A percentile compares a stretch with the other conserved stretches of the same genome.
Conservation (phyloP, 2,797 vertebrate genomes). For the Huso huso region DNA sequence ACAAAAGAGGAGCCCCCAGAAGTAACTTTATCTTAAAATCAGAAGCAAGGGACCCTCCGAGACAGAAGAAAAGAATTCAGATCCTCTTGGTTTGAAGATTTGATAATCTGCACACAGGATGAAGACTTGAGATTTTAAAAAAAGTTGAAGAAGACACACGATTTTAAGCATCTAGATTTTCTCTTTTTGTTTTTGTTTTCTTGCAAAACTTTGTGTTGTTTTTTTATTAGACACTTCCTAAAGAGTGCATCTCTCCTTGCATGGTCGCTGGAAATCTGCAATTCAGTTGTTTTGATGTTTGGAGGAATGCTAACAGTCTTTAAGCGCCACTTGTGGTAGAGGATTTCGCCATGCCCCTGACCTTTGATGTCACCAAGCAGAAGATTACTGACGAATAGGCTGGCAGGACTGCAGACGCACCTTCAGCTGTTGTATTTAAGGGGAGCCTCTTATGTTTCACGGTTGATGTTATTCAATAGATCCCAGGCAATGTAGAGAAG, state of each 20-base stretch:
- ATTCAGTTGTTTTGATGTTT: not conserved
- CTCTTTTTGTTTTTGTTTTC: constrained; percentile 1
- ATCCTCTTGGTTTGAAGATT: constrained; percentile 14
- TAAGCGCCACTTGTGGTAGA: not conserved
- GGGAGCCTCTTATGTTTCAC: too few species aligned
- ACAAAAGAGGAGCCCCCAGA: not conserved
- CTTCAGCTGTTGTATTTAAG: too few species aligned
- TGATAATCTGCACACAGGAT: constrained; percentile 7
- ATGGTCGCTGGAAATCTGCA: constrained; percentile 6
- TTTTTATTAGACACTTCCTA: constrained; percentile 7
- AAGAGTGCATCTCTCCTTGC: constrained; percentile 13
- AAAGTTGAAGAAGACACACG: not conserved
- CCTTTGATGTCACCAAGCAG: too few species aligned
- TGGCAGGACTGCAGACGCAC: too few species aligned
- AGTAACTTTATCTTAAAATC: not conserved
- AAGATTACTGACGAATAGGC: too few species aligned
- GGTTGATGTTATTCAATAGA: too few species aligned
- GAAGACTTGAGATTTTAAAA: not conserved
- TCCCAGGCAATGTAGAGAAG: too few species aligned
- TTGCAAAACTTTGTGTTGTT: not conserved
- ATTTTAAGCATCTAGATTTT: constrained; percentile 1
- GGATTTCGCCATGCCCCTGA: too few species aligned
- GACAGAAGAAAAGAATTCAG: not conserved
- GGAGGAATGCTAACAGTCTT: not conserved
- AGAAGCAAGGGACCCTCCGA: not conserved